These are phyloP conservation scores for Coracopsis vasa DNA, from an alignment of 2,113 vertebrate species.

Conservation along the genomic window DNA sequence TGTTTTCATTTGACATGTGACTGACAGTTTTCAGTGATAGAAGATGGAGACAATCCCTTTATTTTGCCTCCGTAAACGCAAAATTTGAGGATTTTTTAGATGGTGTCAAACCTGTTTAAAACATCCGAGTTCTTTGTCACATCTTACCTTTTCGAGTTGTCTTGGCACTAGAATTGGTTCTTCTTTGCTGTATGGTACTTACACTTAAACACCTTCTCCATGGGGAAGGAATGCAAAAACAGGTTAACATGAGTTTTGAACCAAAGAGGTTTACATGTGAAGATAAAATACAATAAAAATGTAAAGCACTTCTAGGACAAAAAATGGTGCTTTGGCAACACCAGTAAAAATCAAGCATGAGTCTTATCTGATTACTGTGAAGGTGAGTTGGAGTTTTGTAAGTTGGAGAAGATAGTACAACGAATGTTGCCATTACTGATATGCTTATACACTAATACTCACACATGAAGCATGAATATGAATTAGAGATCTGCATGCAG, in stretches of 20 bases:
- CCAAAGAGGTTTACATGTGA: neutral
- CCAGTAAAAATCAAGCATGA: neutral
- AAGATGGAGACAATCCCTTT: neutral
- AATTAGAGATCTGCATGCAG: neutral
- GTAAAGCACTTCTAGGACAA: neutral
- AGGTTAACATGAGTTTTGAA: neutral
- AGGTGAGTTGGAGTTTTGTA: neutral
- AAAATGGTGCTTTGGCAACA: neutral
- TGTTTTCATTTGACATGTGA: neutral
- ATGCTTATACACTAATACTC: accelerated
- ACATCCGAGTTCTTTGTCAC: neutral
- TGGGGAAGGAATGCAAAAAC: neutral
- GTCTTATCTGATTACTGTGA: neutral
- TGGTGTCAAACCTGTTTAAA: neutral
- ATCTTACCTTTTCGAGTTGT: constrained; percentile 25
- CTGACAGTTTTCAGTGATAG: neutral
- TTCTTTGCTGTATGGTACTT: neutral
- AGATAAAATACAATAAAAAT: neutral
- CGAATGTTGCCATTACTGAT: neutral
- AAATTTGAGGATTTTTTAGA: neutral
- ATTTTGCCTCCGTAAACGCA: neutral
- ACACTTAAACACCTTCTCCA: neutral
- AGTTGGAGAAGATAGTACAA: neutral
- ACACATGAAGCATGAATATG: neutral
- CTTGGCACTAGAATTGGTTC: neutral